Evolutionary conservation across 2,888 invertebrate genomes (phyloP).

Genomic region (Pterobdella sp.): DNA sequence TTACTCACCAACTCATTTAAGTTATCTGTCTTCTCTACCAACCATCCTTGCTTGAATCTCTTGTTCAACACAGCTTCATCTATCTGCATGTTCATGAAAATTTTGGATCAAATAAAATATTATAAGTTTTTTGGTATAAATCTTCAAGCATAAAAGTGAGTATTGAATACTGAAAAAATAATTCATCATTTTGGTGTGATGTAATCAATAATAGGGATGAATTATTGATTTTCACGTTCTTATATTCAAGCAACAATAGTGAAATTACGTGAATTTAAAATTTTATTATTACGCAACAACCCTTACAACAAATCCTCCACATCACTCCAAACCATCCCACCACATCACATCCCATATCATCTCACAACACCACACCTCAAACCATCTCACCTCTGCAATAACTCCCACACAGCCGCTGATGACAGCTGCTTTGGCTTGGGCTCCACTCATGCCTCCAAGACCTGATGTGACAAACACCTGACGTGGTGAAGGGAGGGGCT

Average conservation of each 20-base stretch:
- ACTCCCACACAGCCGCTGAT: conserved; percentile 60
- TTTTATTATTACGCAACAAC: background rate
- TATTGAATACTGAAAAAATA: too few relatives aligned
- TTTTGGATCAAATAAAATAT: too few relatives aligned
- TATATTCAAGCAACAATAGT: too few relatives aligned
- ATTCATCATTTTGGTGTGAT: too few relatives aligned
- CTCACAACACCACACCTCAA: background rate
- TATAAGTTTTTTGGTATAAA: too few relatives aligned
- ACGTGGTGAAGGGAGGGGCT: too few relatives aligned
- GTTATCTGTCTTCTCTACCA: conserved; percentile 53
- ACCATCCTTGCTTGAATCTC: conserved; percentile 59
- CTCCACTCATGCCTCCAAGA: conserved; percentile 60
- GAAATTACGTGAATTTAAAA: too few relatives aligned
- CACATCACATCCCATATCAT: background rate
- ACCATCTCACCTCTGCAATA: conserved; percentile 55
- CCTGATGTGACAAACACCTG: conserved; percentile 58
- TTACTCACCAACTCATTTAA: conserved; percentile 52
- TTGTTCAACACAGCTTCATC: conserved; percentile 55
- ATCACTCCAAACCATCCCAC: background rate
- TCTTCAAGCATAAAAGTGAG: too few relatives aligned
- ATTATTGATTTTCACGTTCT: too few relatives aligned
- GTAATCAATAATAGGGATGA: too few relatives aligned
- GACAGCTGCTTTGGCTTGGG: conserved; percentile 60
- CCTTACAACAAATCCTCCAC: background rate
- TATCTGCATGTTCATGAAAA: conserved; percentile 42